Percentiles rank a stretch among this genome's conserved stretches.
Conservation (phyloP, 1,140 invertebrate species). For the Parasteatoda tepidariorum region DNA sequence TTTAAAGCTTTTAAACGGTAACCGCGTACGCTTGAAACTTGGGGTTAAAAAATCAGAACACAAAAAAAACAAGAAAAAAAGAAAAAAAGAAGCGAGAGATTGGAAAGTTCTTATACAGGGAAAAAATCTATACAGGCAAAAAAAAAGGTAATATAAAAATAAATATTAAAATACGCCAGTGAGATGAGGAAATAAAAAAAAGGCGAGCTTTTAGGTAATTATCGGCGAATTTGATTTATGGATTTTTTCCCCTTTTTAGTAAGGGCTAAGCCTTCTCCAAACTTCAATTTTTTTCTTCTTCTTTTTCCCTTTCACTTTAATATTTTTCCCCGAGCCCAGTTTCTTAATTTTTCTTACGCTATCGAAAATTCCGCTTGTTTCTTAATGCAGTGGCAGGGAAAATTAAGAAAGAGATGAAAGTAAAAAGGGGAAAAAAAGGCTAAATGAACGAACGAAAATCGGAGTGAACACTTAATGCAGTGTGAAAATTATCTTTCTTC, state of each 20-base stretch:
- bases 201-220: slow-evolving; percentile 57
- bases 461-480: slow-evolving; percentile 34
- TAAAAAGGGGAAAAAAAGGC: not conserved
- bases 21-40: not conserved
- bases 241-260: slow-evolving; percentile 23
- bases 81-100: not conserved
- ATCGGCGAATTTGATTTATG: slow-evolving; percentile 60
- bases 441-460: not conserved
- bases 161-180: not conserved
- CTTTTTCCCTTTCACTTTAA: not conserved
- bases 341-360: slow-evolving; percentile 39
- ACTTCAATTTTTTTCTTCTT: slow-evolving; percentile 1
- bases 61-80: not conserved
- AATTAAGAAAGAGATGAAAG: slow-evolving; percentile 22
- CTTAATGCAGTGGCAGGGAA: slow-evolving; percentile 42
- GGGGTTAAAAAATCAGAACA: not conserved
- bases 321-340: not conserved
- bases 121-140: slow-evolving; percentile 14
- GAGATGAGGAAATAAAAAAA: slow-evolving; percentile 24
- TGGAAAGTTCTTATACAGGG: not conserved
- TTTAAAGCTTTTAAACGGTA: no score
- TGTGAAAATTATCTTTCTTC: slow-evolving; percentile 54
- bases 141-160: not conserved
- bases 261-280: not conserved
- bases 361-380: slow-evolving; percentile 49